Evolutionary conservation across 2,888 invertebrate species (phyloP).

Genomic region (Aethes cnicana): DNA sequence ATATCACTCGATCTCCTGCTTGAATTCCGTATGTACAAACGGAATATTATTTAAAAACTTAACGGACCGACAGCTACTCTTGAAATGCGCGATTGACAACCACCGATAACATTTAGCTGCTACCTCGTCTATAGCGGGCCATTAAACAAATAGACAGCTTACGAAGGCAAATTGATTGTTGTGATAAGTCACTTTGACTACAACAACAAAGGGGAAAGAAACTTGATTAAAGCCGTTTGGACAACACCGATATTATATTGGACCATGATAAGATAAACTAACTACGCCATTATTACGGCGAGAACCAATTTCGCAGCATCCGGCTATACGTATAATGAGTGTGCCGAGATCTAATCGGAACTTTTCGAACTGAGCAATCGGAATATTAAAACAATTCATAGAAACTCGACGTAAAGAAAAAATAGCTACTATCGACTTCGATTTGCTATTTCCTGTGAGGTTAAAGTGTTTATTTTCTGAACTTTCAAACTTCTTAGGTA

Average conservation of each 20-base stretch:
- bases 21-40: slow-evolving; percentile 37
- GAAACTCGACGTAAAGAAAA: neutral
- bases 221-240: slow-evolving; percentile 26
- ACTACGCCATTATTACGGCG: slow-evolving; percentile 17
- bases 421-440: too few species aligned
- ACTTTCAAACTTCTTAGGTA: too few species aligned
- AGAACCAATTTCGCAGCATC: slow-evolving; percentile 26
- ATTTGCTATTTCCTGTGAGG: too few species aligned
- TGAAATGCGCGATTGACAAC: slow-evolving; percentile 71
- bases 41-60: slow-evolving; percentile 37
- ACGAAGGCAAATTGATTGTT: slow-evolving; percentile 71
- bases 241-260: slow-evolving; percentile 24
- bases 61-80: slow-evolving; percentile 52
- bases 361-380: slow-evolving; percentile 5
- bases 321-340: slow-evolving; percentile 6
- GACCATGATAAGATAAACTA: slow-evolving; percentile 22
- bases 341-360: slow-evolving; percentile 11
- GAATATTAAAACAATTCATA: neutral
- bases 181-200: slow-evolving; percentile 68
- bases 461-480: too few species aligned
- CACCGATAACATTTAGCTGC: slow-evolving; percentile 73
- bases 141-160: slow-evolving; percentile 77
- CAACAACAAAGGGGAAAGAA: slow-evolving; percentile 40
- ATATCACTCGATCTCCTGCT: slow-evolving; percentile 36
- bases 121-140: slow-evolving; percentile 62